Percentiles rank a stretch among this genome's conserved stretches.
These are phyloP conservation scores for Sceloporus tristichus DNA, from an alignment of 2,113 vertebrate genomes.

Conservation along the genomic window DNA sequence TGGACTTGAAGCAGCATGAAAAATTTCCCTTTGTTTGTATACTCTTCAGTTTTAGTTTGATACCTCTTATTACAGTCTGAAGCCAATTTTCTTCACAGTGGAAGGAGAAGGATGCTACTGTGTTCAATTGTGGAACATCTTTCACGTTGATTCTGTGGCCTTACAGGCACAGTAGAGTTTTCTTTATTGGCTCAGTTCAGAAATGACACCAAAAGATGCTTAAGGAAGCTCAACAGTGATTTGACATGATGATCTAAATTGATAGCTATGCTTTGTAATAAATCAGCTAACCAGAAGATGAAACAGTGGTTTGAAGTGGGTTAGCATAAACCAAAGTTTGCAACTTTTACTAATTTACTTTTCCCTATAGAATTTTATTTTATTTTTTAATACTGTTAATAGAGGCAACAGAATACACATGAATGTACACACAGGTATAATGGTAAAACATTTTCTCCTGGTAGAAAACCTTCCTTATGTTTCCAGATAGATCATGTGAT, in stretches of 20 bases:
- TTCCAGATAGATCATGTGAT: not conserved
- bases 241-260: not conserved
- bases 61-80: not conserved
- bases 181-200: not conserved
- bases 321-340: not conserved
- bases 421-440: not conserved
- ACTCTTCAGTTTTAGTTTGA: not conserved
- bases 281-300: not conserved
- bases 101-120: not conserved
- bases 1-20: not conserved
- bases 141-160: not conserved
- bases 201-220: not conserved
- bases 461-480: not conserved
- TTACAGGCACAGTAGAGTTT: not conserved
- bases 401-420: not conserved
- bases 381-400: not conserved
- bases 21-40: not conserved
- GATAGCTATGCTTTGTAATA: not conserved
- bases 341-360: not conserved
- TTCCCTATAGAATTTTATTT: not conserved
- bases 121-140: not conserved
- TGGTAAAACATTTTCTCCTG: not conserved
- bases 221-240: not conserved
- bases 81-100: not conserved
- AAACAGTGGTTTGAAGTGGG: not conserved